These are phyloP conservation scores for Phasia obesa DNA, from an alignment of 2,888 invertebrate species.

Conservation along the genomic window DNA sequence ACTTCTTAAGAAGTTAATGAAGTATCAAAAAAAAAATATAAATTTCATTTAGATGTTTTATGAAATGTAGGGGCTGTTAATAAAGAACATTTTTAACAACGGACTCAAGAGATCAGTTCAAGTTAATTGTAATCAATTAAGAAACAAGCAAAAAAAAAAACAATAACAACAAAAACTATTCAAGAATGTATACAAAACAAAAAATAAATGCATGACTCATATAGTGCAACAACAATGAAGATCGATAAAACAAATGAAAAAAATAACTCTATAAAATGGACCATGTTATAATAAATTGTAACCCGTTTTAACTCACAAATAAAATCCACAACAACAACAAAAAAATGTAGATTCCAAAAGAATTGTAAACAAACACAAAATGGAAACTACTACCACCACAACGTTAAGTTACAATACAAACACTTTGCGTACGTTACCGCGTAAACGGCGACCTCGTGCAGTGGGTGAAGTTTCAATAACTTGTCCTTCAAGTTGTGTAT, in stretches of 20 bases:
- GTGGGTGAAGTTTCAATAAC: conserved; percentile 81
- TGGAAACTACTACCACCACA: conserved; percentile 60
- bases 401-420: conserved; percentile 66
- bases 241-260: conserved; percentile 45
- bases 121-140: conserved; percentile 69
- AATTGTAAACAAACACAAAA: conserved; percentile 45
- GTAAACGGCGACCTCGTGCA: conserved; percentile 81
- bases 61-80: conserved; percentile 51
- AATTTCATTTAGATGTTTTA: conserved; percentile 32
- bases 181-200: conserved; percentile 46
- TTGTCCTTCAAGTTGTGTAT: conserved; percentile 79
- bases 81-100: conserved; percentile 33
- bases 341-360: conserved; percentile 71
- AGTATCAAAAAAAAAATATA: conserved; percentile 17
- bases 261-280: conserved; percentile 28
- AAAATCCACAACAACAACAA: conserved; percentile 46
- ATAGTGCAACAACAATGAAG: conserved; percentile 28
- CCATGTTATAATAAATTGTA: conserved; percentile 22
- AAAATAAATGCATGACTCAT: conserved; percentile 50
- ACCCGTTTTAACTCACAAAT: conserved; percentile 46
- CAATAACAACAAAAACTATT: conserved; percentile 40
- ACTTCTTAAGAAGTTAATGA: conserved; percentile 37
- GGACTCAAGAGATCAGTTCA: conserved; percentile 41
- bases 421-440: conserved; percentile 78
- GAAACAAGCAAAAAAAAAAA: conserved; percentile 27